Percentiles rank a stretch among this genome's conserved stretches.
Evolutionary conservation across 2,797 vertebrate species (phyloP).

Genomic region (Myotis vivesi): DNA sequence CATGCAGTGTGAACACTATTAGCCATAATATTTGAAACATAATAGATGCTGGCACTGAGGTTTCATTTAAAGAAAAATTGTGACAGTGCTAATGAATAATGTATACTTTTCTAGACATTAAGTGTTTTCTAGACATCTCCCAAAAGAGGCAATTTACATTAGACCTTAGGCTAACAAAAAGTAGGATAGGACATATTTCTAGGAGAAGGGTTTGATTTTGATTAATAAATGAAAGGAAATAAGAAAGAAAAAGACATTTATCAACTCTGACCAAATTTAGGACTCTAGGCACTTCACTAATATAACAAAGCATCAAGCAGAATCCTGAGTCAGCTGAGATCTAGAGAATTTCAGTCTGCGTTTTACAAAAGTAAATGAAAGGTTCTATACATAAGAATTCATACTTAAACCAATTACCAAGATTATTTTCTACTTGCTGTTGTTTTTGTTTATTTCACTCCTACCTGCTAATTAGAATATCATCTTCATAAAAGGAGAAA

Average conservation of each 20-base stretch:
- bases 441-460: background rate
- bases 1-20: background rate
- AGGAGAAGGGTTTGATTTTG: background rate
- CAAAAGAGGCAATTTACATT: background rate
- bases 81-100: background rate
- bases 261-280: constrained; percentile 22
- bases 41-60: background rate
- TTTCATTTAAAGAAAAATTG: background rate
- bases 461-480: background rate
- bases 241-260: background rate
- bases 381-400: background rate
- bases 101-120: background rate
- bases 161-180: background rate
- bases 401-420: background rate
- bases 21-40: background rate
- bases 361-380: constrained; percentile 16
- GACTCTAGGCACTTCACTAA: background rate
- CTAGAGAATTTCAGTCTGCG: background rate
- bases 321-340: background rate
- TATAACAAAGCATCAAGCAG: background rate
- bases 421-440: background rate
- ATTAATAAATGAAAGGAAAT: background rate
- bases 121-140: background rate
- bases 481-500: background rate
- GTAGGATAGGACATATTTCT: background rate